Percentiles rank a stretch among this genome's conserved stretches.
Evolutionary conservation across 2,797 vertebrate species (phyloP).

Genomic region (Euphonia xanthogaster): DNA sequence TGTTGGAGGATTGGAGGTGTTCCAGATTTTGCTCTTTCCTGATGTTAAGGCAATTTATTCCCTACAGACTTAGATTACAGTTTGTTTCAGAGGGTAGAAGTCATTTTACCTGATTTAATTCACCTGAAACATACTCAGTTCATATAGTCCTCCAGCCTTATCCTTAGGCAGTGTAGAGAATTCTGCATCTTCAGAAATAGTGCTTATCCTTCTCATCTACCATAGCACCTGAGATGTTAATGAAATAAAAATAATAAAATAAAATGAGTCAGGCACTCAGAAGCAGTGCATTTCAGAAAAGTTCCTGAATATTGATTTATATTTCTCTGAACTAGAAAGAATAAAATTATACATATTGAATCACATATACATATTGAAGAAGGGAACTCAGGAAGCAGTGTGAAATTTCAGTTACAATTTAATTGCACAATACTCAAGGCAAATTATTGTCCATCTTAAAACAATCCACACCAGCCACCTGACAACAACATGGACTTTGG

Average conservation of each 20-base stretch:
- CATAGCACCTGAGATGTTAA: not conserved
- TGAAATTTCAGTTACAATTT: conserved; percentile 18
- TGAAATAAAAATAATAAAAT: not conserved
- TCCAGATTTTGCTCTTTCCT: not conserved
- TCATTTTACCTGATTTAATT: not conserved
- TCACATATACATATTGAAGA: no score
- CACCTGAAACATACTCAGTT: not conserved
- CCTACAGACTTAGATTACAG: not conserved
- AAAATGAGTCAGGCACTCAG: not conserved
- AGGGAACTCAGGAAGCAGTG: not conserved
- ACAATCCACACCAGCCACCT: not conserved
- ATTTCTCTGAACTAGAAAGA: conserved; percentile 7
- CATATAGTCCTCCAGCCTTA: not conserved
- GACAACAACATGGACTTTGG: not conserved
- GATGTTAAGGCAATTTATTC: not conserved
- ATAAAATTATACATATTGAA: conserved; percentile 2
- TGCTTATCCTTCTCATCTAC: not conserved
- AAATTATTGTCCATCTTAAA: not conserved
- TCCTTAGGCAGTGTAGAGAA: not conserved
- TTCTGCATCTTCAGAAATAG: not conserved
- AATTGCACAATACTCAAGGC: not conserved
- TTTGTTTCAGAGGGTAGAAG: not conserved
- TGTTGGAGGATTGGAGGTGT: not conserved
- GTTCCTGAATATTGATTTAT: not conserved
- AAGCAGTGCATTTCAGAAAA: not conserved